Conservation (phyloP, 2,888 invertebrate genomes). For the Sipunculus nudus region DNA sequence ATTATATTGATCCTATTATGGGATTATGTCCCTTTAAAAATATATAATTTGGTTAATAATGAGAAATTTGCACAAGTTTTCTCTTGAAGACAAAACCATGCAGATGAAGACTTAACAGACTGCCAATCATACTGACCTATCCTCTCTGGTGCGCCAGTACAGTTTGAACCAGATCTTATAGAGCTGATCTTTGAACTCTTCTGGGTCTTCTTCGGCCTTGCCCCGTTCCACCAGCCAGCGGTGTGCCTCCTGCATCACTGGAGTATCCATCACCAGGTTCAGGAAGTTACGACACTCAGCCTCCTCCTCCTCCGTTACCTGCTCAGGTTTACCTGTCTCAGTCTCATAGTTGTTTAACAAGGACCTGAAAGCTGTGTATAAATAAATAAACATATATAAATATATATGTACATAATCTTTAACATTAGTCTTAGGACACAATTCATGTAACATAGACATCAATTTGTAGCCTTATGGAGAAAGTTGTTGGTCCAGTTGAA, state of each 20-base stretch:
- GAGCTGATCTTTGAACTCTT: slow-evolving; percentile 56
- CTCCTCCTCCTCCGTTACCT: slow-evolving; percentile 57
- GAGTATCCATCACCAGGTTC: slow-evolving; percentile 58
- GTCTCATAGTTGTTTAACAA: slow-evolving; percentile 65
- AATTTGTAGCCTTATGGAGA: too few relatives aligned
- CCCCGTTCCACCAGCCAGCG: slow-evolving; percentile 54
- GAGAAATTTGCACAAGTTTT: too few relatives aligned
- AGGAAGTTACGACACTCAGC: slow-evolving; percentile 61
- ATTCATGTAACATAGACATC: too few relatives aligned
- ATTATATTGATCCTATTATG: too few relatives aligned
- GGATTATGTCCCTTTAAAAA: too few relatives aligned
- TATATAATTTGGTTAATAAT: too few relatives aligned
- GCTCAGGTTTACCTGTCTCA: slow-evolving; percentile 55
- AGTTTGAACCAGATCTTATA: slow-evolving; percentile 64
- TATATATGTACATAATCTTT: not conserved
- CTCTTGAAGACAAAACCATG: too few relatives aligned
- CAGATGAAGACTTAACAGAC: not conserved
- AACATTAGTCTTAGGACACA: not conserved
- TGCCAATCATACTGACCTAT: slow-evolving; percentile 42
- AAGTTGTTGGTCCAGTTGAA: too few relatives aligned
- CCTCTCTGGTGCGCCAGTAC: slow-evolving; percentile 53
- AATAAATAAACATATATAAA: slow-evolving; percentile 7
- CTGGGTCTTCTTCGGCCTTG: slow-evolving; percentile 46
- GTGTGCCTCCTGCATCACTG: slow-evolving; percentile 64
- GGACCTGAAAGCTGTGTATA: slow-evolving; percentile 55